Percentiles rank a stretch among this genome's conserved stretches.
phyloP scores from a whole-genome alignment of 2,797 vertebrate genomes.

The Brachyrhaphis roseni region DNA sequence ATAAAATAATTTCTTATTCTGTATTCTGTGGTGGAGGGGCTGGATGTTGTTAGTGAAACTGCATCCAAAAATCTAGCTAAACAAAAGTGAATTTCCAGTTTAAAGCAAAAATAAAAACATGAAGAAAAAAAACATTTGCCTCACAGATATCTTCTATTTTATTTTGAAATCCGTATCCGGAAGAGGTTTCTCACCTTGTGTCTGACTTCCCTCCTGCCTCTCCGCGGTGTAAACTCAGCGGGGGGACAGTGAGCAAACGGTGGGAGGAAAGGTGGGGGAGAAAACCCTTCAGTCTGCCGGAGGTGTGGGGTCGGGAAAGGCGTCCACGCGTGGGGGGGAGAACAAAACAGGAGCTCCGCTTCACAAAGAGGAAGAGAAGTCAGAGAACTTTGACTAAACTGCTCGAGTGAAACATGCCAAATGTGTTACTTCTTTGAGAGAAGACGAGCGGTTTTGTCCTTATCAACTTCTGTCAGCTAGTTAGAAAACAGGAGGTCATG shows the following conservation, averaged over 20 bases:
- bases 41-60: not conserved
- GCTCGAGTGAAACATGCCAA: not conserved
- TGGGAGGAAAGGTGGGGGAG: slow-evolving; percentile 24
- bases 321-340: slow-evolving; percentile 49
- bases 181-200: not conserved
- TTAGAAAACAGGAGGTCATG: slow-evolving; percentile 49
- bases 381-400: not conserved
- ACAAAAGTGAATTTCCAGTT: not conserved
- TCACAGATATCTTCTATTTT: not conserved
- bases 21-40: not conserved
- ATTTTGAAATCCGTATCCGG: not conserved
- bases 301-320: slow-evolving; percentile 44
- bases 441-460: not conserved
- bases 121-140: not conserved
- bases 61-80: not conserved
- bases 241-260: slow-evolving; percentile 46
- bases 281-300: slow-evolving; percentile 29
- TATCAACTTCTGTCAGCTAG: not conserved
- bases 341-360: slow-evolving; percentile 13
- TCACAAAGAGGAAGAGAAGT: not conserved
- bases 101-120: not conserved
- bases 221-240: slow-evolving; percentile 26
- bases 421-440: slow-evolving; percentile 34
- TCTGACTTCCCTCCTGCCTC: slow-evolving; percentile 7
- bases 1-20: not conserved